Base-by-base conservation (phyloP, 2,888 invertebrate species). In the Chrysodeixis includens region DNA sequence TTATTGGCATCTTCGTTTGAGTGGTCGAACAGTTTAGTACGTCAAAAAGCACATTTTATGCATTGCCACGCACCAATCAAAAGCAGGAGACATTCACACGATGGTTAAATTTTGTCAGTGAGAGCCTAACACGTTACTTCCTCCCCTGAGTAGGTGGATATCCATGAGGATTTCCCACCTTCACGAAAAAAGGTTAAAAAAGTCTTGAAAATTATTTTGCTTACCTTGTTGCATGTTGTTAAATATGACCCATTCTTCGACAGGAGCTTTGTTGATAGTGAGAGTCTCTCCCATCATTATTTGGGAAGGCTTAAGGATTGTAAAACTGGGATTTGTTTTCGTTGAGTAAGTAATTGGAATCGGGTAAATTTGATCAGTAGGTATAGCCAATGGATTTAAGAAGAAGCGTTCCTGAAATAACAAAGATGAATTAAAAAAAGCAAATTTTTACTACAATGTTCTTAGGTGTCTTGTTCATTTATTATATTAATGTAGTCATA, bases 181-280 rank as follows among this genome's bases (percentile, higher is more conserved):
- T n/a, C n/a, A n/a, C n/a, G n/a, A n/a, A n/a, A n/a, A n/a, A n/a
- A n/a, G 0, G 32, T 12, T 0, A 14, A 35, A 35, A 14, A 32
- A 35, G 4, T 35, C 14, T 2, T 26, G 6, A 26, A 49, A 12
- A 49, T 9, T 18, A 14, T 12, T 12, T n/a, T n/a, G n/a, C 52
- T 52, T 86, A 96, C 97, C 96, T 74, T 96, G 96, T 87, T 97
- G 96, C 69, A 96, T 92, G 59, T 96, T 84, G 83, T 97, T 97
- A 62, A 97, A 93, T 51, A 97, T 92, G 30, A 97, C 95, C 97
- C 97, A 97, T 66, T 95, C 93, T 66, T 91, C 89, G 0, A 87
- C 89, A 20, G 85, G 63, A 1, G 66, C 69, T 64, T 90, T 91
- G 1, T 81, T 72, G 0, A 92, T 57, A 0, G 87, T 87, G 49